These are phyloP conservation scores for Apodemia zela DNA, from an alignment of 2,888 invertebrate genomes.

Conservation along the genomic window DNA sequence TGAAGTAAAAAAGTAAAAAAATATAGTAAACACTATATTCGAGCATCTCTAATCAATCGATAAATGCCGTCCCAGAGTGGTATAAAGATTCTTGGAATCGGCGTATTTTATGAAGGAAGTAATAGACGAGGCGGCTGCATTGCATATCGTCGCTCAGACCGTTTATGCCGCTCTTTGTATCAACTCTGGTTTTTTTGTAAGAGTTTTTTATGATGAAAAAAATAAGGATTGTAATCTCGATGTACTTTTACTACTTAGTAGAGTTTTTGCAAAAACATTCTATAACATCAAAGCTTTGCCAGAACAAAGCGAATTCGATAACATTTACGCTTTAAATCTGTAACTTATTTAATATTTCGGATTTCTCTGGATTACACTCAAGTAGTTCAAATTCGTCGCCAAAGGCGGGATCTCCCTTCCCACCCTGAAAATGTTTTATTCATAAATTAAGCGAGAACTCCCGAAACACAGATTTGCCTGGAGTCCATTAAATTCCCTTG, in stretches of 20 bases:
- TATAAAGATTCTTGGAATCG: too few species aligned
- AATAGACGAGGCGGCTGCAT: too few species aligned
- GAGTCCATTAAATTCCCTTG: conserved; percentile 56
- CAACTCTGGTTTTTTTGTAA: too few species aligned
- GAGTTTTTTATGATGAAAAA: background rate
- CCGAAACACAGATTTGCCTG: conserved; percentile 61
- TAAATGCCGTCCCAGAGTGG: too few species aligned
- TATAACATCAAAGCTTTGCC: background rate
- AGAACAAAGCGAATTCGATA: background rate
- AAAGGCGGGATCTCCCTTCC: conserved; percentile 30
- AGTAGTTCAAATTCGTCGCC: conserved; percentile 31
- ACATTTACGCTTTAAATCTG: conserved; percentile 13
- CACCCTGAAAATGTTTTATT: conserved; percentile 59
- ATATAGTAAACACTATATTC: too few species aligned
- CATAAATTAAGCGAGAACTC: conserved; percentile 58
- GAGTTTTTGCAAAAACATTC: background rate
- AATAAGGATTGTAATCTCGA: background rate
- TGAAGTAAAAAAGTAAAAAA: too few species aligned
- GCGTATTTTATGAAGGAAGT: too few species aligned
- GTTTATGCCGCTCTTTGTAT: too few species aligned
- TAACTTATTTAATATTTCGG: conserved; percentile 37
- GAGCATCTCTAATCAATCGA: too few species aligned
- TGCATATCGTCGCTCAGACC: too few species aligned
- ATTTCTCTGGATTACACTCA: conserved; percentile 40
- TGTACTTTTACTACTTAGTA: background rate